These are phyloP conservation scores for Montipora capricornis DNA, from an alignment of 64 coral and sea anemone genomes.

Conservation along the genomic window DNA sequence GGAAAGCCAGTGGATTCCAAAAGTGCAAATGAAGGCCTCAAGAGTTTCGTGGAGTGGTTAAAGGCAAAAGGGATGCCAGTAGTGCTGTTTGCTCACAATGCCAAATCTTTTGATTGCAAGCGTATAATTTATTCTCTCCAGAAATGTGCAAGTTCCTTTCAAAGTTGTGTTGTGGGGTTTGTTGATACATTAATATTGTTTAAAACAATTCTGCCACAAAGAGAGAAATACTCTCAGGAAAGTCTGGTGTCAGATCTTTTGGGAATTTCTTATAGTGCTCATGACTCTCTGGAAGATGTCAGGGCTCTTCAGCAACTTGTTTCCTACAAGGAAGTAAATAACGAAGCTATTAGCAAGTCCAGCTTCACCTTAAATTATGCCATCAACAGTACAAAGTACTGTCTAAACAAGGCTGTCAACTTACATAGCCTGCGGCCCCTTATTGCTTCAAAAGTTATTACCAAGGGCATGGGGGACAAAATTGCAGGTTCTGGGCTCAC, in stretches of 20 bases:
- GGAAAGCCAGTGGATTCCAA: background rate
- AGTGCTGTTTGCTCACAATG: constrained; percentile 21
- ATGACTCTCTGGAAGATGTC: background rate
- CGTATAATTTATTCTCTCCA: background rate
- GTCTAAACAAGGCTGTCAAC: background rate
- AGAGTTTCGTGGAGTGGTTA: background rate
- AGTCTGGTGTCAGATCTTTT: background rate
- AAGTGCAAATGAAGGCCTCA: background rate
- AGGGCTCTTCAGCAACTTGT: background rate
- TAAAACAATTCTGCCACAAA: background rate
- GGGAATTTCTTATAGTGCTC: background rate
- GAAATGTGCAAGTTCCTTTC: background rate
- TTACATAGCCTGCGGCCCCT: background rate
- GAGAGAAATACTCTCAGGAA: too few species aligned
- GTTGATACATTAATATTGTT: constrained; percentile 3
- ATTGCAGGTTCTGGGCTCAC: constrained; percentile 30
- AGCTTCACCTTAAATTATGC: background rate
- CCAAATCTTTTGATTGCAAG: constrained; percentile 12
- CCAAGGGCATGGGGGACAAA: constrained; percentile 13
- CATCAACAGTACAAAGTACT: background rate
- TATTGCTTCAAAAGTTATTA: constrained; percentile 13
- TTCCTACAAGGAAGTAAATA: background rate
- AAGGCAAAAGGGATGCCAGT: constrained; percentile 2
- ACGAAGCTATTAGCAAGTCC: background rate
- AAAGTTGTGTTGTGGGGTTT: constrained; percentile 16